Evolutionary conservation across 2,113 vertebrate genomes (phyloP).

Genomic region (Canis aureus): DNA sequence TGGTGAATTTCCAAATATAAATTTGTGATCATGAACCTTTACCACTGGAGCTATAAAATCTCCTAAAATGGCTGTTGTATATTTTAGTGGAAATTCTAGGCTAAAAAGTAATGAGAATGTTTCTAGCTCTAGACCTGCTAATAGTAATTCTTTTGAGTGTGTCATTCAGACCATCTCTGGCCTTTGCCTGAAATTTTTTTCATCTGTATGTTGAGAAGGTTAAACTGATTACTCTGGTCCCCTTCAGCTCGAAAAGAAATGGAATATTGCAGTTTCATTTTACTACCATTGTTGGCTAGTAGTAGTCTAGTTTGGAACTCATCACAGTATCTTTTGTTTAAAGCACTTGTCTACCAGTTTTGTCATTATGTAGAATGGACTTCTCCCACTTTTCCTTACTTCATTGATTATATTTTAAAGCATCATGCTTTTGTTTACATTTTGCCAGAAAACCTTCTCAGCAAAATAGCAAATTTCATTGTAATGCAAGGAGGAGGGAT

Average conservation of each 20-base stretch:
- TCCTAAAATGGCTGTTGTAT: neutral
- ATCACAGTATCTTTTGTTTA: neutral
- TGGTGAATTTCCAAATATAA: conserved; percentile 47
- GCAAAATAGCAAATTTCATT: conserved; percentile 66
- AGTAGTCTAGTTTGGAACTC: neutral
- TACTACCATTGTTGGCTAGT: neutral
- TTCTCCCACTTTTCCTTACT: neutral
- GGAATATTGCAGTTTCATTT: neutral
- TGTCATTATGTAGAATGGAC: neutral
- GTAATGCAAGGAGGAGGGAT: neutral
- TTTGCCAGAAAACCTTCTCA: conserved; percentile 6
- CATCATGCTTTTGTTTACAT: neutral
- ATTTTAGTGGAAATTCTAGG: neutral
- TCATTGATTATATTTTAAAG: neutral
- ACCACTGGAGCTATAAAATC: neutral
- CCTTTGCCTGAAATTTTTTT: neutral
- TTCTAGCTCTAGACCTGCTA: neutral
- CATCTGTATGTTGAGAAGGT: neutral
- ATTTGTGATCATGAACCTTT: conserved; percentile 13
- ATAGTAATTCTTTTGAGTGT: neutral
- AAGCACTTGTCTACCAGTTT: neutral
- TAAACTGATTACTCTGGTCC: neutral
- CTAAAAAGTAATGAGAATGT: neutral
- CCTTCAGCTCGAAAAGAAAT: neutral
- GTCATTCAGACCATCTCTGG: neutral